Base-by-base conservation (phyloP, 2,888 invertebrate species). In the Nemurella pictetii region DNA sequence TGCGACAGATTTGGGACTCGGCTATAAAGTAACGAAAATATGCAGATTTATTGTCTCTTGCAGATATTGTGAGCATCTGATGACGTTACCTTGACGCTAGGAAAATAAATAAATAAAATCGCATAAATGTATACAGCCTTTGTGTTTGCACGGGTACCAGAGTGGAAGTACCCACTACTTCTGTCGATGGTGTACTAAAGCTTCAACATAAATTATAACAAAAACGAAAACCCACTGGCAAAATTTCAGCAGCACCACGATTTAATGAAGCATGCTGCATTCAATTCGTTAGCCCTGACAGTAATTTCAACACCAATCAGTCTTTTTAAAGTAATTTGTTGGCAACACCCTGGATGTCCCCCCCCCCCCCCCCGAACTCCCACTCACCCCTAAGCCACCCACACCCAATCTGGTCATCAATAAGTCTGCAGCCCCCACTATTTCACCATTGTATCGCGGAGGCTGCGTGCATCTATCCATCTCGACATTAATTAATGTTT, bases 401-500 rank as follows among this genome's bases (percentile, higher is more conserved):
- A n/a, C 74, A 7, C 74, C n/a, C 4, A n/a, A 12, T 25, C 15
- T 78, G 4, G 78, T n/a, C 78, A 78, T 78, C 78, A 78, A 78
- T 78, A 30, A 78, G 78, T 30, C 78, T 27, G 78, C 27, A 12
- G 30, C 78, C 20, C n/a, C n/a, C n/a, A n/a, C n/a, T n/a, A n/a
- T n/a, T n/a, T n/a, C n/a, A n/a, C n/a, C 29, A 20, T 78, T 78
- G 28, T 78, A 30, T 75, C 75, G 75, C 55, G 12, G 4, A 55
- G 12, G 20, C 3, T 55, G 55, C 78, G 77, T 26, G 30, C 30
- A 26, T 74, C 26, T 9, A 30, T 27, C 78, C 30, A n/a, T 78
- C n/a, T 78, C 78, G 78, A 25, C 78, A 78, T 27, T 78, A 78
- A 78, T 78, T 78, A 78, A 78, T 78, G 78, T 78, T 78, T 78